These are phyloP conservation scores for Drosophila cracens DNA, from an alignment of 2,888 invertebrate genomes.

Conservation along the genomic window DNA sequence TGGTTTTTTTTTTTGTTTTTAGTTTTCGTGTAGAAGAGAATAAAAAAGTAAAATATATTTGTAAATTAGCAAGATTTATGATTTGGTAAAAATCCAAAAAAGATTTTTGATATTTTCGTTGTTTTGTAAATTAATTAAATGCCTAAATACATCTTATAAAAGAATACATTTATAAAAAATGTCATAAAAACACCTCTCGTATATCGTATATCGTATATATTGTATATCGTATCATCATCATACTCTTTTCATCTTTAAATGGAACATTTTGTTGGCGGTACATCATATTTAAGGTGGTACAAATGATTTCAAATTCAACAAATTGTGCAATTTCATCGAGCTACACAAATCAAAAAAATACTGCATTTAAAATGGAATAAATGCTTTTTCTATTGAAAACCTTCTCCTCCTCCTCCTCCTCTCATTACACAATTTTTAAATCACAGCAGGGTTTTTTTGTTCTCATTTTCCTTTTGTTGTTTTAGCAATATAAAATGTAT, in stretches of 20 bases:
- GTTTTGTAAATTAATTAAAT: constrained; percentile 59
- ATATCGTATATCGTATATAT: background rate
- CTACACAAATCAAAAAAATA: constrained; percentile 54
- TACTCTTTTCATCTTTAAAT: constrained; percentile 76
- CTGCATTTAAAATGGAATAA: constrained; percentile 79
- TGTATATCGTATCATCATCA: constrained; percentile 55
- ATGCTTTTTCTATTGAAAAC: constrained; percentile 74
- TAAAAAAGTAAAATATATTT: constrained; percentile 80
- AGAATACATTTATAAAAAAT: constrained; percentile 31
- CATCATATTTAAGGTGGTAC: constrained; percentile 45
- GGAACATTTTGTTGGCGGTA: constrained; percentile 74
- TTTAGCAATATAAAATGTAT: constrained; percentile 17
- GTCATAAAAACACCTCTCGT: constrained; percentile 27
- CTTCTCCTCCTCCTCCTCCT: constrained; percentile 33
- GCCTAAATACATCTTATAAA: constrained; percentile 75
- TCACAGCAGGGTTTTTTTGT: constrained; percentile 34
- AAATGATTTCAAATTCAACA: constrained; percentile 47
- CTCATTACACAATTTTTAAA: constrained; percentile 28
- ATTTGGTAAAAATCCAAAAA: constrained; percentile 50
- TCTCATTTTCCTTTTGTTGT: constrained; percentile 1
- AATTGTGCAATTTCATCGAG: constrained; percentile 50
- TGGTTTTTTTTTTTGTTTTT: constrained; percentile 46
- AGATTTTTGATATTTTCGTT: constrained; percentile 48
- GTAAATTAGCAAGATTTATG: constrained; percentile 79
- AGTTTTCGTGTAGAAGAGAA: constrained; percentile 82